Evolutionary conservation across 2,888 invertebrate species (phyloP).

Genomic region (Synanthedon tipuliformis): DNA sequence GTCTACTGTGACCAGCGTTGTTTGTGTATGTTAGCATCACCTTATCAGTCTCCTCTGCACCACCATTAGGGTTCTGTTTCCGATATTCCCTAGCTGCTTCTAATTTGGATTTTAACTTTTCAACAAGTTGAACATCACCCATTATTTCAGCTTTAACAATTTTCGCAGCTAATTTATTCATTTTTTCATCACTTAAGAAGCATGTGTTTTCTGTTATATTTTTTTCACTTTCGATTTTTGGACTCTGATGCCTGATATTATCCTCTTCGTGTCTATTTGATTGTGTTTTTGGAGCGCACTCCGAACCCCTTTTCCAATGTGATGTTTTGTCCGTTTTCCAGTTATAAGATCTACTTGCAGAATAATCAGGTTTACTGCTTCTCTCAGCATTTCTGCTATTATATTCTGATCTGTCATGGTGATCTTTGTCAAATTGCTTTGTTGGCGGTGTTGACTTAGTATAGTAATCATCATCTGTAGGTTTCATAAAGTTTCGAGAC

Average conservation of each 20-base stretch:
- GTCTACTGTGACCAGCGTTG: slow-evolving; percentile 75
- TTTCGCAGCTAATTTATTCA: slow-evolving; percentile 92
- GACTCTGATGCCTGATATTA: neutral
- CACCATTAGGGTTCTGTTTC: slow-evolving; percentile 46
- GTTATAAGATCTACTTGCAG: slow-evolving; percentile 13
- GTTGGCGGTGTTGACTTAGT: slow-evolving; percentile 11
- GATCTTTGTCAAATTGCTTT: slow-evolving; percentile 7
- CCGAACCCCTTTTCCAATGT: neutral
- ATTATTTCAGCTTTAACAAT: slow-evolving; percentile 94
- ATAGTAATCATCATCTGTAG: slow-evolving; percentile 40
- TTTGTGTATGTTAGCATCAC: slow-evolving; percentile 78
- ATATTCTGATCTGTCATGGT: slow-evolving; percentile 6
- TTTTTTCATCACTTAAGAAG: slow-evolving; percentile 80
- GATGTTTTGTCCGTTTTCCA: slow-evolving; percentile 24
- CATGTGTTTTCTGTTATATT: neutral
- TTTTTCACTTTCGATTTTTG: neutral
- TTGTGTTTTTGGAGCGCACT: neutral
- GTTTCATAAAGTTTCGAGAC: slow-evolving; percentile 46
- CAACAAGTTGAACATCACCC: slow-evolving; percentile 79
- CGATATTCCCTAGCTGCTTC: slow-evolving; percentile 74
- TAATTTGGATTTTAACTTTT: slow-evolving; percentile 79
- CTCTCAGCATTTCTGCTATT: neutral
- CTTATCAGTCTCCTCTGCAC: slow-evolving; percentile 45
- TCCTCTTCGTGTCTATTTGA: neutral
- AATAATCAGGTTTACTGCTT: slow-evolving; percentile 4